Base-by-base conservation (phyloP, 2,797 vertebrate genomes). In the Lacerta agilis region DNA sequence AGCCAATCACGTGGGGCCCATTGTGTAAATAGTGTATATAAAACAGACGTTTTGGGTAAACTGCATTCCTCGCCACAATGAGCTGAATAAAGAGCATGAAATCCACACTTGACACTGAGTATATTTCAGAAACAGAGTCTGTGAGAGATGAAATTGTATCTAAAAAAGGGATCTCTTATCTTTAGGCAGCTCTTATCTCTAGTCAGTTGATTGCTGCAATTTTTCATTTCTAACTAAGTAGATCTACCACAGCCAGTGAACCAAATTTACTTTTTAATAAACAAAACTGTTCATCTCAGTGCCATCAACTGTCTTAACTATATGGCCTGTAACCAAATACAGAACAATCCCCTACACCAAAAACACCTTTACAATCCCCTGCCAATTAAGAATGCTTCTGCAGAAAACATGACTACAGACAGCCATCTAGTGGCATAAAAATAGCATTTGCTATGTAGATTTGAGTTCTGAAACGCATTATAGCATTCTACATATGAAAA, bases 361-460 rank as follows among this genome's bases (percentile, higher is more conserved):
- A 55, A 23, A 18, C 61, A 64, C 61, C 6, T 64, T 18, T 64
- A 5, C 20, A 67, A 69, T 25, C 41, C 20, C 5, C 20, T 64
- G 61, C 20, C 61, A 64, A 23, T 64, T 33, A 82, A 82, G 15
- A n/a, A 58, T 33, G 36, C n/a, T 79, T 69, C 23, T 38, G 15
- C 13, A 11, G 55, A 43, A 87, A 64, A 73, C 25, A 82, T 33
- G 38, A 75, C 81, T 75, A 43, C 23, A 88, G 87, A 58, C 33
- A 78, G 87, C 87, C 87, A 88, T 71, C 87, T 88, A 88, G 87
- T 88, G 81, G 87, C 41, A 29, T 41, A 66, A 88, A 83, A 69
- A 55, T 58, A 33, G n/a, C 6, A 55, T 55, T 82, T 66, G 15
- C 17, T 33, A 7, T 25, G 23, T 27, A 66, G 23, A 36, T 75